Evolutionary conservation across 2,888 invertebrate species (phyloP), one percentile per base, ranked within the genome.

Genomic region (Ichneumon xanthorius): DNA sequence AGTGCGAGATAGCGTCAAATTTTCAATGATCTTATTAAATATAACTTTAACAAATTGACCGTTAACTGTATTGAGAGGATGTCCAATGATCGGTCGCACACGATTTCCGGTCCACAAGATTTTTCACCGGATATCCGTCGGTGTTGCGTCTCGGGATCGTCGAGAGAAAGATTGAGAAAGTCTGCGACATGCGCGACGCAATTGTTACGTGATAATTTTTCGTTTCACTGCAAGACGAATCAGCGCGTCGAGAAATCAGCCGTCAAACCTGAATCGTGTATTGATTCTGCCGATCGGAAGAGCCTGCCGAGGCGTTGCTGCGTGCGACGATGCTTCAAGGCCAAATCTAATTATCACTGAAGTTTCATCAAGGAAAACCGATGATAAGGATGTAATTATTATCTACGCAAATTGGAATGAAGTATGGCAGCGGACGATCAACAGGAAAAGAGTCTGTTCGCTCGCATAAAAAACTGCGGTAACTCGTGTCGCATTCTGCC

Each of bases 401-500:
- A 0, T 7, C 2, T 26, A 26, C 58, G 22, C 22, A 53, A 22
- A 77, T 68, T 45, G 19, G 16, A 48, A 48, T 75, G n/a, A 72
- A 50, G 19, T 7, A 76, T 79, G 81, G 58, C 73, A 9, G 1
- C 40, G 48, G 78, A 81, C 22, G 86, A 84, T 68, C 81, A 22
- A 55, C 37, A 53, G 1, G 71, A 80, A 40, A 76, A 71, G 65
- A 86, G 84, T 71, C 75, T 86, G 19, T 84, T 84, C 65, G 2
- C n/a, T 65, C 86, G 86, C 37, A 79, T 86, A 11, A 82, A 72
- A 58, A 76, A 86, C 55, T 86, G 86, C 53, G 86, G 86, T 86
- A 80, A 84, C 2, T 87, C 40, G 89, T 92, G 4, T 79, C 88
- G 14, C 48, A 86, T 0, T 86, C 90, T 16, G 86, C 85, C 26